A percentile compares a stretch with the other conserved stretches of the same genome.
Conservation (phyloP, 1,140 invertebrate genomes). For the Drosophila equinoxialis region DNA sequence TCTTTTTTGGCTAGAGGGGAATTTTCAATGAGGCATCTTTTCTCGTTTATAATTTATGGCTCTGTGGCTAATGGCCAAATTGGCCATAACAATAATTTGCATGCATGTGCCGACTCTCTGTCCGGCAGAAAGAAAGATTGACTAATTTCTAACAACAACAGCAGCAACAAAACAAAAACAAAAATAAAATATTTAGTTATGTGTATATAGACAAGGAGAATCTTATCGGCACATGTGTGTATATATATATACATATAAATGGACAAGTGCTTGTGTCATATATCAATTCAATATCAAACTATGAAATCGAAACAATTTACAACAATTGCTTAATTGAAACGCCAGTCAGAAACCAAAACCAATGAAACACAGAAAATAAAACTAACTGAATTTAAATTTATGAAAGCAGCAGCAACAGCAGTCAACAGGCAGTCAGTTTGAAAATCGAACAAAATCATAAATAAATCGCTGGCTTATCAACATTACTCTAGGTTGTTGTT, state of each 20-base stretch:
- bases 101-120: slow-evolving; percentile 53
- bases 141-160: slow-evolving; percentile 56
- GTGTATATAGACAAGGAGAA: slow-evolving; percentile 4
- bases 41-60: slow-evolving; percentile 70
- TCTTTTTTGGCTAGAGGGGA: slow-evolving; percentile 49
- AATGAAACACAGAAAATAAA: background rate
- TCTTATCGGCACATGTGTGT: slow-evolving; percentile 25
- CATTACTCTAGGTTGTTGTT: slow-evolving; percentile 19
- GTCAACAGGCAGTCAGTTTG: slow-evolving; percentile 11
- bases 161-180: background rate
- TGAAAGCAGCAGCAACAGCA: slow-evolving; percentile 58
- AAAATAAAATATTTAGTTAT: slow-evolving; percentile 4
- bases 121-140: slow-evolving; percentile 47
- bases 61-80: slow-evolving; percentile 75
- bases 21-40: slow-evolving; percentile 72
- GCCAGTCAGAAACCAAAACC: slow-evolving; percentile 32
- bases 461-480: slow-evolving; percentile 77
- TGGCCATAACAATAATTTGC: slow-evolving; percentile 77
- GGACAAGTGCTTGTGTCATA: slow-evolving; percentile 42
- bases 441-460: slow-evolving; percentile 77
- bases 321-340: slow-evolving; percentile 79
- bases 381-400: slow-evolving; percentile 69
- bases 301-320: slow-evolving; percentile 70
- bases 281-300: slow-evolving; percentile 68
- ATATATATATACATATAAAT: slow-evolving; percentile 8